phyloP scores from a whole-genome alignment of 1,140 invertebrate genomes.

The Harpegnathos saltator region DNA sequence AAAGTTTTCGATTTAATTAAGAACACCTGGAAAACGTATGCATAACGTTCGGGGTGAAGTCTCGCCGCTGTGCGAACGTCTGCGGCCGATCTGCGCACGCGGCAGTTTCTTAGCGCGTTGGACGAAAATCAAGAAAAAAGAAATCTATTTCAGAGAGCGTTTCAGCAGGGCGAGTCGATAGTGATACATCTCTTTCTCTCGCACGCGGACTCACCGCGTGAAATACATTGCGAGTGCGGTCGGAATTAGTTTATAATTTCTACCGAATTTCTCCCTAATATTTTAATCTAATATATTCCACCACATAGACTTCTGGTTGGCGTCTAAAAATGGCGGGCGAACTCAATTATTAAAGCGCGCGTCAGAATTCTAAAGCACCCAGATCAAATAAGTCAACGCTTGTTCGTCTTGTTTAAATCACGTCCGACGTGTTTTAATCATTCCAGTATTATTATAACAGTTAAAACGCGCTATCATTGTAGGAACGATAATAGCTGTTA shows the following conservation, averaged over 20 bases:
- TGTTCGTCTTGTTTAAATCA: constrained; percentile 60
- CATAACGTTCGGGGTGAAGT: not conserved
- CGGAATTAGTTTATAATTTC: constrained; percentile 59
- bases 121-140: constrained; percentile 14
- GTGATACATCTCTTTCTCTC: not conserved
- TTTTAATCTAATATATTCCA: constrained; percentile 56
- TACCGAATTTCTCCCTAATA: constrained; percentile 46
- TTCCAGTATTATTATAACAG: constrained; percentile 43
- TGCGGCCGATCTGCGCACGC: not conserved
- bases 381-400: constrained; percentile 71
- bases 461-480: not conserved
- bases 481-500: constrained; percentile 24
- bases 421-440: constrained; percentile 38
- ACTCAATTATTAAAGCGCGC: constrained; percentile 69
- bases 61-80: not conserved
- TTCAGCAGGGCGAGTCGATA: not conserved
- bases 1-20: constrained; percentile 6
- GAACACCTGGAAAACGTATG: not conserved
- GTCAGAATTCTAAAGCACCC: constrained; percentile 69
- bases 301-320: constrained; percentile 56
- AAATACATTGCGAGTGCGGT: constrained; percentile 36
- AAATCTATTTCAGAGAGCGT: not conserved
- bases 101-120: not conserved
- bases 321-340: constrained; percentile 65
- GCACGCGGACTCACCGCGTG: not conserved